Base-by-base conservation (phyloP, 2,797 vertebrate species). In the Yasuhikotakia modesta region DNA sequence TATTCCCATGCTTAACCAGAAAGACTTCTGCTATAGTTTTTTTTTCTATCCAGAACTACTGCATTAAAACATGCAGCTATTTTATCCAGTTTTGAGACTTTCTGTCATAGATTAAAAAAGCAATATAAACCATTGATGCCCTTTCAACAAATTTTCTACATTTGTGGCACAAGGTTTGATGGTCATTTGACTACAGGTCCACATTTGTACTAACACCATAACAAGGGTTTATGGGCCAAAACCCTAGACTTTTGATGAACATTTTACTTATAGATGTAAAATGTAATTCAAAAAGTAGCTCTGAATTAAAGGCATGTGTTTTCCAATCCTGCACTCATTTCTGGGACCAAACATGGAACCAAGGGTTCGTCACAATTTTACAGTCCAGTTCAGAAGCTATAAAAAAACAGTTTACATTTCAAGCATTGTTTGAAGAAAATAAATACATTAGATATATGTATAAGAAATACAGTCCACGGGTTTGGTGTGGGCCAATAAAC, bases 381-480 rank as follows among this genome's bases (percentile, higher is more conserved):
- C 88, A 87, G 76, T 81, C 73, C 85, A 89, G 83, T 68, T 83
- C 24, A 82, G 76, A 64, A 85, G 52, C 63, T 57, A 78, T 43
- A 8, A 50, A 63, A 30, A 70, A 58, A 76, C 19, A 35, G 77
- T 79, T 74, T 81, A 79, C 85, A 76, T 87, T 70, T 88, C 73
- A 87, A 90, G 84, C 84, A 84, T 73, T 73, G 57, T 72, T 84
- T 75, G 64, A 88, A 85, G 17, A 84, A 79, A 83, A 58, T 68
- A 71, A 71, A 79, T 4, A 22, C 11, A 70, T 67, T 82, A 35
- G 70, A 73, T 84, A 78, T 84, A 48, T 77, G 79, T 11, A 27
- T 71, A 86, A 86, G 69, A 86, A 85, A 88, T 89, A 87, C 78
- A 85, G 81, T 89, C 85, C 83, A 78, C 68, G 70, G 76, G 16